Evolutionary conservation across 2,113 vertebrate genomes (phyloP), one percentile per base, ranked within the genome.

Genomic region (Numenius arquata): DNA sequence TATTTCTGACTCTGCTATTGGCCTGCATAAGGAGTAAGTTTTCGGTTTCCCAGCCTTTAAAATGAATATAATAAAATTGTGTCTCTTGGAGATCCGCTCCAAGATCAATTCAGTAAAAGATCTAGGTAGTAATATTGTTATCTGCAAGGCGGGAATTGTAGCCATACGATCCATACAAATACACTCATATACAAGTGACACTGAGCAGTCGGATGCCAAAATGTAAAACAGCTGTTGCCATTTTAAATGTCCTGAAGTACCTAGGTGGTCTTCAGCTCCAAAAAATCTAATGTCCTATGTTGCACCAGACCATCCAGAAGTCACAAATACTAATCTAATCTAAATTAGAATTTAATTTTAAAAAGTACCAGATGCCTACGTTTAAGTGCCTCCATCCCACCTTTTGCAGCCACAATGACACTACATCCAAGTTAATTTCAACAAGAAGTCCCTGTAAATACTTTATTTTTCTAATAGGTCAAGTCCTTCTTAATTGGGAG

Each of bases 141-240:
- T 19, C 15, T n/a, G n/a, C 68, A 63, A 13, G 4, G 1, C 0
- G 1, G 23, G 32, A 9, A 78, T 40, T 32, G 20, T 5, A n/a
- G 32, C 7, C 47, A 38, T 5, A n/a, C 8, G 32, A 10, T 20
- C 26, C 15, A 15, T 3, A 58, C 12, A 53, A 61, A 48, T 14
- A 34, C 3, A 38, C 4, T 29, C 7, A 1, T 3, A 18, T 2
- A 9, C 1, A 1, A 1, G 8, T 13, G 27, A 7, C 17, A n/a
- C n/a, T 14, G 48, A 75, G 9, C 47, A 61, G 34, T 27, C 19
- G 82, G 36, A 38, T 32, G 13, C 8, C 14, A 4, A 27, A 67
- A 4, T 8, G 15, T 40, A 81, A 63, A 63, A 48, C 5, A 43
- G 22, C 18, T 36, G 2, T 18, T 43, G 30, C 6, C 1, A 50